Base-by-base conservation (phyloP, 1,140 invertebrate genomes). In the Papilio aristodemus region DNA sequence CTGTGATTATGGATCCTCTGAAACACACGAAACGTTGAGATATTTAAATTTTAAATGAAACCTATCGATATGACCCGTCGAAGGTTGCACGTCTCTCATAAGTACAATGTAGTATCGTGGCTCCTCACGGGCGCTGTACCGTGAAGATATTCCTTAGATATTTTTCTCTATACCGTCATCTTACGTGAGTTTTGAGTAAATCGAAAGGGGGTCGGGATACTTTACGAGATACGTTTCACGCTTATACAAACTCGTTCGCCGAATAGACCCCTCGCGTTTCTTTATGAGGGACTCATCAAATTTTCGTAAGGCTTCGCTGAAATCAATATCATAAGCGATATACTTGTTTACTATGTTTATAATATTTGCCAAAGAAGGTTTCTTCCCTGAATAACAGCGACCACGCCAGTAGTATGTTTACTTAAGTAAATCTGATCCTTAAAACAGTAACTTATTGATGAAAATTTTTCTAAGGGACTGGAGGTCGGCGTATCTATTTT, bases 181-280 rank as follows among this genome's bases (percentile, higher is more conserved):
- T 66, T 46, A 66, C 39, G 63, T 32, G 63, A 46, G 46, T 37
- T 66, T 69, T 38, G 54, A 39, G 71, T 59, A 67, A 73, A 70
- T 68, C 72, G 72, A 73, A 64, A 63, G 59, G 43, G 69, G 72
- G 57, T 69, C 66, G 67, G 14, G 54, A 68, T 69, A 50, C 38
- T 67, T 74, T 72, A 69, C 57, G 62, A 69, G 57, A 67, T 76
- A 54, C 60, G 64, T 69, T 62, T 58, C 22, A 27, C n/a, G 66
- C 27, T 64, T 25, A 43, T 62, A 38, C 59, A 62, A 62, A 39
- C 36, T 58, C 13, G 27, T 32, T 6, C 27, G 38, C 46, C 3
- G n/a, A 1, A 17, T 22, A 54, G 19, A 54, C 9, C 17, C 46
- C 19, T 54, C 46, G 46, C 8, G 46, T 22, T 54, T 50, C 43